Conservation (phyloP, 64 coral and sea anemone genomes). For the Trachythela sp. region DNA sequence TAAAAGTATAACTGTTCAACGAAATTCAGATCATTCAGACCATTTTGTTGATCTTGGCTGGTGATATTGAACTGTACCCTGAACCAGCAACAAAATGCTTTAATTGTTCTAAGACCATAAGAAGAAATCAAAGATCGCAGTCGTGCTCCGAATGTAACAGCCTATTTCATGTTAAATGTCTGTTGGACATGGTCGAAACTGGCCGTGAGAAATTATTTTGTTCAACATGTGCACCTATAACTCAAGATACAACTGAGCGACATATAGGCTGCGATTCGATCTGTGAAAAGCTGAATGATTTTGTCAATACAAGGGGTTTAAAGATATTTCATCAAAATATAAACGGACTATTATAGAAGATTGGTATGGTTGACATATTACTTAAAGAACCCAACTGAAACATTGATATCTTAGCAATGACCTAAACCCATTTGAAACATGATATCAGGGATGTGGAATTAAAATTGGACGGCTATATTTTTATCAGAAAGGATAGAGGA, state of each 20-base stretch:
- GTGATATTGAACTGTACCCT: neutral
- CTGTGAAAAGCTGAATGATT: neutral
- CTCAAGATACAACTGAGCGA: neutral
- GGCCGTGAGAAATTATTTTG: neutral
- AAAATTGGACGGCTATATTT: neutral
- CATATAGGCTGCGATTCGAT: neutral
- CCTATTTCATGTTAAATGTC: neutral
- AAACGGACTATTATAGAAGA: neutral
- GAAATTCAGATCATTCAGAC: no score
- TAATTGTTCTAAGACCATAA: neutral
- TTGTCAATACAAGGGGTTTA: neutral
- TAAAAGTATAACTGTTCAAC: no score
- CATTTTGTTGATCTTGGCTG: neutral
- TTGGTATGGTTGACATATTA: neutral
- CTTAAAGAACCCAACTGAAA: neutral
- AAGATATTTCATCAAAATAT: constrained; percentile 9
- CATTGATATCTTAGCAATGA: neutral
- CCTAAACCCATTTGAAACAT: neutral
- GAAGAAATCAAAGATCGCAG: neutral
- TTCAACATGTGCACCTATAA: neutral
- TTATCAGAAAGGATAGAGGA: neutral
- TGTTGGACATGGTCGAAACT: neutral
- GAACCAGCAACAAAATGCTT: neutral
- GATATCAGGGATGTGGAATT: neutral
- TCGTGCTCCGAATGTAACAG: neutral